Evolutionary conservation across 2,888 invertebrate genomes (phyloP), one percentile per base, ranked within the genome.

Genomic region (Noctua fimbriata): DNA sequence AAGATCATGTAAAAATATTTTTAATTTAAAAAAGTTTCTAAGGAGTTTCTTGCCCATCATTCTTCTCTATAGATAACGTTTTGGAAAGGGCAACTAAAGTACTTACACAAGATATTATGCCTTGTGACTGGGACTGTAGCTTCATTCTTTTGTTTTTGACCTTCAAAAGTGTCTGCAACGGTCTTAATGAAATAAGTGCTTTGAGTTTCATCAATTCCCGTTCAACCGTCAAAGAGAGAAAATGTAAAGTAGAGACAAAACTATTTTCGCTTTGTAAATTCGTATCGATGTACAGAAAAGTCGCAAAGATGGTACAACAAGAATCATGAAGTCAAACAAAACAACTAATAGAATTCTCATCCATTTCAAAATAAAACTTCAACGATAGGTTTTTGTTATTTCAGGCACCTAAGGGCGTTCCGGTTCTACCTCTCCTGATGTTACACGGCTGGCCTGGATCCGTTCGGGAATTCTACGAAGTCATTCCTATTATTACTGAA

Each of bases 391-490:
- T 7, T 44, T 65, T 36, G 14, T 44, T 28, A 21, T 28, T 66
- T 3, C 18, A 88, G 88, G 81, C 79, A 41, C 79, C 82, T 28
- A 10, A 74, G 14, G 71, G 72, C n/a, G 66, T 79, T 5, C 36
- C 2, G 4, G 79, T 83, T 5, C 2, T 90, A 18, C 89, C 89
- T 0, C 69, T 98, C 16, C 91, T 98, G 18, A 82, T 98, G 49
- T 93, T 98, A 3, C 98, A 98, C 91, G 98, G 98, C 24, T 98
- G 98, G 98, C 98, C 98, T 3, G 98, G 98, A 1, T 98, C 98
- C 2, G 95, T 98, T 0, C 94, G 97, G 60, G 98, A 98, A 94
- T 98, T 98, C 92, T 97, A 97, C 89, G 97, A 97, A 83, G 93
- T 98, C 2, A 97, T 98, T 76, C 98, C 98, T 1, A 85, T 97